Evolutionary conservation across 2,797 vertebrate genomes (phyloP), one percentile per base, ranked within the genome.

Genomic region (Argentina silus): DNA sequence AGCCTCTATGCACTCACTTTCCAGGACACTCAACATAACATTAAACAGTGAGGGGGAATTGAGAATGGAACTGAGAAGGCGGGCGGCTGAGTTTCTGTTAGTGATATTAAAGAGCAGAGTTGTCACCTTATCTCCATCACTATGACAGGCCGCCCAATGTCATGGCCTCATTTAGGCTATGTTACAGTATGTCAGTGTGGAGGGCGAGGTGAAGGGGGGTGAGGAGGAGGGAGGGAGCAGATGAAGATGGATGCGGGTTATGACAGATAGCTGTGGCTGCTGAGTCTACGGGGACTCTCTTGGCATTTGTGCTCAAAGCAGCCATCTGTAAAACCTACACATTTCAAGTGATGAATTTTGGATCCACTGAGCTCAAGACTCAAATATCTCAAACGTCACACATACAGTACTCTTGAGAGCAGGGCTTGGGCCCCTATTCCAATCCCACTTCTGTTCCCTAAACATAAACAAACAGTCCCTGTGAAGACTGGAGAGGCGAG

Each of bases 271-370:
- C 79, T 80, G 60, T 73, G 69, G 63, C 78, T 77, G 82, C 80
- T 85, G 86, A 90, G 77, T 87, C 87, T 89, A 82, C 63, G 10
- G 17, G 67, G 78, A 72, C 79, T 80, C 78, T 80, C 75, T 80
- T 77, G 78, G 74, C 83, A 77, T 75, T 27, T 76, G 80, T 74
- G 66, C 76, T 80, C 74, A 76, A 80, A 82, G 82, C 76, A 53
- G 68, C 77, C 69, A 69, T 86, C 83, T 86, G 76, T 42, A 62
- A 85, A 83, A 86, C 48, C 76, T 69, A 81, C 84, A 87, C 81
- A 76, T 81, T 66, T 80, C 51, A 60, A 76, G 85, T 27, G 45
- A 68, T 27, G 36, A 73, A 61, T 51, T 47, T 79, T 48, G 50
- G 14, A 3, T 15, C 73, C 78, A 57, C 47, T 11, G 55, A 14